Conservation (phyloP, 2,888 invertebrate genomes). For the Caenorhabditis sp. region DNA sequence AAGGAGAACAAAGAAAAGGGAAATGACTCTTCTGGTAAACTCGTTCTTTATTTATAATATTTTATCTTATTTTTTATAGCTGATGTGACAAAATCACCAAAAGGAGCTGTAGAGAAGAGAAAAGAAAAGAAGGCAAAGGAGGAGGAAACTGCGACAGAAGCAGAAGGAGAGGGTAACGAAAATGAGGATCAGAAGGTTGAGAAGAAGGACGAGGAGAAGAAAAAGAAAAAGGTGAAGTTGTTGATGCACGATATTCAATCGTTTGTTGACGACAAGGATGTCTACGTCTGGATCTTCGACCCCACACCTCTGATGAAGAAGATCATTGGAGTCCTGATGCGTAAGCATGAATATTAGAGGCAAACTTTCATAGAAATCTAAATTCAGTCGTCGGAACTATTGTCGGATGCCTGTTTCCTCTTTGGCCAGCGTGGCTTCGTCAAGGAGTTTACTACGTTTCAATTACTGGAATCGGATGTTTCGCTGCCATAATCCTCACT, state of each 20-base stretch:
- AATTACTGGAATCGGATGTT: constrained; percentile 94
- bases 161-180: constrained; percentile 74
- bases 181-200: constrained; percentile 74
- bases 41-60: background rate
- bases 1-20: constrained; percentile 73
- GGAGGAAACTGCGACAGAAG: constrained; percentile 67
- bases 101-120: constrained; percentile 74
- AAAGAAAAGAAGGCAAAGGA: constrained; percentile 51
- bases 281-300: constrained; percentile 86
- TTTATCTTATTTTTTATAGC: background rate
- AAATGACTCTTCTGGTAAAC: constrained; percentile 35
- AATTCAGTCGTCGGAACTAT: constrained; percentile 92
- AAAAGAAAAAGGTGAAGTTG: constrained; percentile 89
- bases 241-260: constrained; percentile 97
- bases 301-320: constrained; percentile 85
- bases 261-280: constrained; percentile 92
- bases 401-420: constrained; percentile 96
- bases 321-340: constrained; percentile 85
- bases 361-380: too few species aligned
- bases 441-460: constrained; percentile 97
- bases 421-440: constrained; percentile 92
- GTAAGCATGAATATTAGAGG: constrained; percentile 69
- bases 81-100: constrained; percentile 71
- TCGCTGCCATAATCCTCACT: constrained; percentile 93
- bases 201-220: constrained; percentile 80